phyloP scores from a whole-genome alignment of 2,888 invertebrate species.

The Stenotaenia linearis region DNA sequence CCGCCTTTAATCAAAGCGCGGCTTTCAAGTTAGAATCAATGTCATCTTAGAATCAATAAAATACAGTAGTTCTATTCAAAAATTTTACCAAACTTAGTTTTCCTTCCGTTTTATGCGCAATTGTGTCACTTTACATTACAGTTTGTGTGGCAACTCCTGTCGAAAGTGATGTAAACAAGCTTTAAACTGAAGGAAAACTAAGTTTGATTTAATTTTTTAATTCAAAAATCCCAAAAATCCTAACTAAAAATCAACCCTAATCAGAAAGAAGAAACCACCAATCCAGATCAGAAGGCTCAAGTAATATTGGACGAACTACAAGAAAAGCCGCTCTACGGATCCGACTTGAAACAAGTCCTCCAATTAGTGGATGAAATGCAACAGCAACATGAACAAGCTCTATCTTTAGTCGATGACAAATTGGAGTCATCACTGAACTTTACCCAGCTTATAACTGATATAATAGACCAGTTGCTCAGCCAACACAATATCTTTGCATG shows the following conservation, averaged over 20 bases:
- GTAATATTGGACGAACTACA: background rate
- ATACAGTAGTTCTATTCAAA: too few species aligned
- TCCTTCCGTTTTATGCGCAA: too few species aligned
- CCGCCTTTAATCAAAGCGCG: too few species aligned
- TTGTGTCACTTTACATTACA: too few species aligned
- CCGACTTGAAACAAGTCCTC: background rate
- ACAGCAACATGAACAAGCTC: background rate
- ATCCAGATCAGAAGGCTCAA: background rate
- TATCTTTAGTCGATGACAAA: background rate
- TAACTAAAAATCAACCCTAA: background rate
- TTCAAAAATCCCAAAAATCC: background rate
- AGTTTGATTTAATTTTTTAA: too few species aligned
- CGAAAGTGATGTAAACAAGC: too few species aligned
- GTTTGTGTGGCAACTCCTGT: too few species aligned
- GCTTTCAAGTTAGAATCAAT: too few species aligned
- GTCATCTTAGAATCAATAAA: too few species aligned
- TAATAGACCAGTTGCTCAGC: slow-evolving; percentile 1
- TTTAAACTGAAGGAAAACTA: too few species aligned
- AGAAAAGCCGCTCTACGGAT: background rate
- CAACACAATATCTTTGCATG: slow-evolving; percentile 16
- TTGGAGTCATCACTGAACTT: background rate
- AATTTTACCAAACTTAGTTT: too few species aligned
- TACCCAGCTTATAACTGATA: background rate
- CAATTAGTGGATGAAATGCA: background rate
- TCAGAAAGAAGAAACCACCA: background rate